These are phyloP conservation scores for Timema podura DNA, from an alignment of 2,888 invertebrate species.

Conservation along the genomic window DNA sequence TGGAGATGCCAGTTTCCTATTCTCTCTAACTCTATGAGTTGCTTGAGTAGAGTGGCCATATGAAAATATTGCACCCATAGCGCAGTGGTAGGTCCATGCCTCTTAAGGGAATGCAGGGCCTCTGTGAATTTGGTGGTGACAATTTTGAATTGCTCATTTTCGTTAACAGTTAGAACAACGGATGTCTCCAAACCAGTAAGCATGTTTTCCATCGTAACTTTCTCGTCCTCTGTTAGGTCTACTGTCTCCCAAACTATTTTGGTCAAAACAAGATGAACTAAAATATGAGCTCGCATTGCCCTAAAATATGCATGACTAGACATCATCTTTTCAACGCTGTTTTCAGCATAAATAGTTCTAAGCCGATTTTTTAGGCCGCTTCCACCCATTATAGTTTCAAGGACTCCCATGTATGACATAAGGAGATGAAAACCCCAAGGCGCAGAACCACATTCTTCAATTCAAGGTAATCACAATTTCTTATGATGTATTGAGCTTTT, in stretches of 20 bases:
- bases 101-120: conserved; percentile 1
- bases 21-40: background rate
- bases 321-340: background rate
- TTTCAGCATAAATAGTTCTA: conserved; percentile 1
- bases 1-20: background rate
- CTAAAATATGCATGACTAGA: background rate
- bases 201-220: background rate
- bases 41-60: background rate
- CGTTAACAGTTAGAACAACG: background rate
- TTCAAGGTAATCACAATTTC: background rate
- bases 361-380: background rate
- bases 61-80: background rate
- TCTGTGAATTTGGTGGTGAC: background rate
- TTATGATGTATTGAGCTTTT: conserved; percentile 2
- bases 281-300: conserved; percentile 7
- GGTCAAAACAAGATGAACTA: background rate
- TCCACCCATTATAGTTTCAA: conserved; percentile 3
- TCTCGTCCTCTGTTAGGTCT: background rate
- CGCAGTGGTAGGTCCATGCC: no score
- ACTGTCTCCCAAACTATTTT: background rate
- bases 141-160: conserved; percentile 10
- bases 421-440: background rate
- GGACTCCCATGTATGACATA: background rate
- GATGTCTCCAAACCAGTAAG: background rate
- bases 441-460: background rate